A percentile compares a stretch with the other conserved stretches of the same genome.
Conservation (phyloP, 1,140 invertebrate species). For the Eufriesea mexicana region DNA sequence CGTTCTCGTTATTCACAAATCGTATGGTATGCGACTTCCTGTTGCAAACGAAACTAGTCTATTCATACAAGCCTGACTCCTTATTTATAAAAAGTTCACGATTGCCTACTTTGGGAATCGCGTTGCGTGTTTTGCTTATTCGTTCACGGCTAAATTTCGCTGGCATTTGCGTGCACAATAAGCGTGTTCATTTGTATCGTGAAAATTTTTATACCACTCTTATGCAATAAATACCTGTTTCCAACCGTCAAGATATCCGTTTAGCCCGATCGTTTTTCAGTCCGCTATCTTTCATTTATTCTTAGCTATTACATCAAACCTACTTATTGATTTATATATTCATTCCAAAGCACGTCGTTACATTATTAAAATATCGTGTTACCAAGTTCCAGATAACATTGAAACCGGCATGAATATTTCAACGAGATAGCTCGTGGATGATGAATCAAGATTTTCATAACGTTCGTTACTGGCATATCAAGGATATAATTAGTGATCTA, state of each 20-base stretch:
- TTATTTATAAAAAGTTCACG: neutral
- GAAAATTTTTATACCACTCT: neutral
- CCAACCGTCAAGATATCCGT: neutral
- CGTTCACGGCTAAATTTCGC: too few species aligned
- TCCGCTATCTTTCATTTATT: neutral
- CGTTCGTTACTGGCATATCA: neutral
- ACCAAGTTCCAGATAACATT: neutral
- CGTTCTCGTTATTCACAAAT: neutral
- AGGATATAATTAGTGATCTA: neutral
- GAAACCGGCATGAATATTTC: neutral
- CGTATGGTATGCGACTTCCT: neutral
- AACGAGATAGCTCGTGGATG: neutral
- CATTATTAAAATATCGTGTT: neutral
- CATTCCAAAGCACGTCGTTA: neutral
- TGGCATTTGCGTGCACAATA: neutral
- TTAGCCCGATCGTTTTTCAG: neutral
- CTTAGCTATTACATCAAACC: neutral
- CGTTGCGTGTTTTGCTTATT: neutral
- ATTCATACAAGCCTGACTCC: neutral
- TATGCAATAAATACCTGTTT: neutral
- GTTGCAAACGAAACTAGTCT: constrained; percentile 1
- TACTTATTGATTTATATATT: neutral
- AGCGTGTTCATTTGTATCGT: neutral
- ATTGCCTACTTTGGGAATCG: neutral
- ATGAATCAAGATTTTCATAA: neutral